These are phyloP conservation scores for Platycnemis pennipes DNA, from an alignment of 2,888 invertebrate genomes.

Conservation along the genomic window DNA sequence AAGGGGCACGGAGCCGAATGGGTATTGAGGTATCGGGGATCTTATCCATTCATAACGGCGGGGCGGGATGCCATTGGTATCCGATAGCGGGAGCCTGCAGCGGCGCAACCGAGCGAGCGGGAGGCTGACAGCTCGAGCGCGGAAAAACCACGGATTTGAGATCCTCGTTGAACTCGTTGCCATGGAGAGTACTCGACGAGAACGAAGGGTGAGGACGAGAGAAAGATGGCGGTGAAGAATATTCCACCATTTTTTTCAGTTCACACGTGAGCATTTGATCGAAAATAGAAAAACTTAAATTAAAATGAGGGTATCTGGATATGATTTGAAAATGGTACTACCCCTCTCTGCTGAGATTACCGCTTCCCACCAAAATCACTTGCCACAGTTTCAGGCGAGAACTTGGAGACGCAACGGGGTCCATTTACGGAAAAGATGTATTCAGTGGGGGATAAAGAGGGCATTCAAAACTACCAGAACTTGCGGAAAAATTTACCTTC, in stretches of 20 bases:
- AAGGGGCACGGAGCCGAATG: background rate
- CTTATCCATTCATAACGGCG: constrained; percentile 31
- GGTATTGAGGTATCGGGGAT: constrained; percentile 30
- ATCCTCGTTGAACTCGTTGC: background rate
- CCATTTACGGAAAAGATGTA: too few species aligned
- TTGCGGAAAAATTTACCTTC: too few species aligned
- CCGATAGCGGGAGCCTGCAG: constrained; percentile 6
- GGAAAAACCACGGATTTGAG: background rate
- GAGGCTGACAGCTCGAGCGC: background rate
- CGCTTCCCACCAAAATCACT: too few species aligned
- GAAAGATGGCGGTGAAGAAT: background rate
- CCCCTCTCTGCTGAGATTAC: too few species aligned
- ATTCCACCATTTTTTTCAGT: too few species aligned
- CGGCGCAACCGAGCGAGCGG: constrained; percentile 1
- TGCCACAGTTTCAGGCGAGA: too few species aligned
- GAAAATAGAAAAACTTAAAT: too few species aligned
- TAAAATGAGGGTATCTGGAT: too few species aligned
- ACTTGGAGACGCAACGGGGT: too few species aligned
- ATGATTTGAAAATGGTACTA: too few species aligned
- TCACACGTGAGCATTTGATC: background rate
- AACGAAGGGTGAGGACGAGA: background rate
- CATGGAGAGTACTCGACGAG: background rate
- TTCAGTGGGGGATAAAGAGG: too few species aligned
- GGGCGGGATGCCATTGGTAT: constrained; percentile 18
- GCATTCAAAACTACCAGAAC: too few species aligned